A percentile compares a stretch with the other conserved stretches of the same genome.
Conservation (phyloP, 2,797 vertebrate species). For the Bucorvus abyssinicus region DNA sequence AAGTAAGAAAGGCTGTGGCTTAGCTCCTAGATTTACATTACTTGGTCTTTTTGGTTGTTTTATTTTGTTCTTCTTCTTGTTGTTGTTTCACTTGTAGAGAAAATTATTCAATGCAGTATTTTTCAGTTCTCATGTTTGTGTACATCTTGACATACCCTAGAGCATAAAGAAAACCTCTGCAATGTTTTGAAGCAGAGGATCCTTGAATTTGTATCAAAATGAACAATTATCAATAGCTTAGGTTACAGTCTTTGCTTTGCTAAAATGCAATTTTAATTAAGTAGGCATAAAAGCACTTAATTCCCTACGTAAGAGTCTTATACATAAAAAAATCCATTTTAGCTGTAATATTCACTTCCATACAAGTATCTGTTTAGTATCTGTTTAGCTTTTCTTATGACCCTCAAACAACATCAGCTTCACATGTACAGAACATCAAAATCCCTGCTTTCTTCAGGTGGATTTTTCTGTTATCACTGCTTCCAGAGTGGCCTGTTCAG, state of each 20-base stretch:
- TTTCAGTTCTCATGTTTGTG: background rate
- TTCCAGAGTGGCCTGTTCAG: slow-evolving; percentile 21
- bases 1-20: background rate
- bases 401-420: background rate
- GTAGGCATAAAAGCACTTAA: background rate
- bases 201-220: background rate
- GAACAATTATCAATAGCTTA: background rate
- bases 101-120: background rate
- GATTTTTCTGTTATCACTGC: background rate
- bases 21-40: background rate
- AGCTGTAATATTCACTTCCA: background rate
- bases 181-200: background rate
- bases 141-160: background rate
- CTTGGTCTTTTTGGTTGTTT: background rate
- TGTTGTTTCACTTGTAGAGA: background rate
- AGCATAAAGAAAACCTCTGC: background rate
- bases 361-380: background rate
- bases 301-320: background rate
- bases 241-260: background rate
- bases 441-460: background rate
- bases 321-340: background rate
- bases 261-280: background rate
- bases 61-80: background rate
- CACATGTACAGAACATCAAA: background rate
- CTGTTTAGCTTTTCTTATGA: background rate